Base-by-base conservation (phyloP, 2,888 invertebrate genomes). In the Drosophila neonasuta region DNA sequence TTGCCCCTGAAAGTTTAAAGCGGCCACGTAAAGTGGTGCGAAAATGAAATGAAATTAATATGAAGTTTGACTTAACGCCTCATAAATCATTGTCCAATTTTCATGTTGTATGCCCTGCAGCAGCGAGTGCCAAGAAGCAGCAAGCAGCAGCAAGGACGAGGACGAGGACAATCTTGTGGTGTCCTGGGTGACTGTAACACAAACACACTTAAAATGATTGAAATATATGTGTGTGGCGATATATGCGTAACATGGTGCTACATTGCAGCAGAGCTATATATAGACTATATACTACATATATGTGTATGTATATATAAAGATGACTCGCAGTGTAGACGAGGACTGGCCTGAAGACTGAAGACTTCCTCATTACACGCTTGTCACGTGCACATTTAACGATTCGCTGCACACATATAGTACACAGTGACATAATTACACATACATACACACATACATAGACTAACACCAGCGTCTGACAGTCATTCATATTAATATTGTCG, bases 51-150 rank as follows among this genome's bases (percentile, higher is more conserved):
- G 71, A 87, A 87, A 83, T 87, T 87, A 85, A 81, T 83, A 86
- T 86, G 75, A 86, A 77, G 86, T 87, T 87, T 77, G 86, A 85
- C 82, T 85, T 83, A 87, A 83, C 86, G 83, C 83, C 83, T 85
- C 87, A 83, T 83, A 83, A 83, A 83, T 83, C 83, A 83, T 87
- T 83, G 83, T 83, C 87, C 86, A 87, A 76, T 83, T 85, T 87
- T 87, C 80, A 77, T 79, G 72, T 75, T 71, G 55, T 68, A 68
- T 59, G 66, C 61, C 71, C 61, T 68, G 61, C 64, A 61, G 68
- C 67, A 52, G 30, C 34, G 29, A 50, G 46, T 17, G 13, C 10
- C 49, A 45, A n/a, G 50, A 9, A 10, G 5, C 60, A 41, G 48
- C 34, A 45, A 50, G 45, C 39, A 48, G 34, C 3, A 39, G 39